Conservation (phyloP, 2,888 invertebrate genomes). For the Allacma fusca region DNA sequence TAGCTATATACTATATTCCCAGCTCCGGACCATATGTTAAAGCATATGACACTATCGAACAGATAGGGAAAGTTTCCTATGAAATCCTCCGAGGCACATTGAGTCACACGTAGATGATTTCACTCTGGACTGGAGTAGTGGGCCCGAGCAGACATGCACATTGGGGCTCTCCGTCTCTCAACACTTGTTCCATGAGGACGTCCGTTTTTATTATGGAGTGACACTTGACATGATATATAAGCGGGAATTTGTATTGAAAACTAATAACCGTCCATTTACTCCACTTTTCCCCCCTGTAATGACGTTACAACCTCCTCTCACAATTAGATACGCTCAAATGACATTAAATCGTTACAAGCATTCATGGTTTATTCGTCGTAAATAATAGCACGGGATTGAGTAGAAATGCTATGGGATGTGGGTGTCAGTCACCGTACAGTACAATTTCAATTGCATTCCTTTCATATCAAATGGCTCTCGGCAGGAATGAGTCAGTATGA, state of each 20-base stretch:
- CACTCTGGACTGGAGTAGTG: too few relatives aligned
- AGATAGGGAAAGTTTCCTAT: too few relatives aligned
- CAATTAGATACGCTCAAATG: not conserved
- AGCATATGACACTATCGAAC: too few relatives aligned
- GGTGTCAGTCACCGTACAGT: not conserved
- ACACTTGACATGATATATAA: slow-evolving; percentile 21
- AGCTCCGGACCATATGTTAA: too few relatives aligned
- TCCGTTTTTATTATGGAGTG: slow-evolving; percentile 9
- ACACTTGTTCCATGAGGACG: not conserved
- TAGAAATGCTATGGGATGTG: not conserved
- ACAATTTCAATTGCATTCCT: not conserved
- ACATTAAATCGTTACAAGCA: too few relatives aligned
- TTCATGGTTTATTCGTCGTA: too few relatives aligned
- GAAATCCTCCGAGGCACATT: not conserved
- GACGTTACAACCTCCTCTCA: not conserved
- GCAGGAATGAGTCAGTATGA: too few relatives aligned
- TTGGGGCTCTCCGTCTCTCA: not conserved
- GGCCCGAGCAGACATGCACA: too few relatives aligned
- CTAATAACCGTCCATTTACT: not conserved
- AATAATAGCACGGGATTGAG: too few relatives aligned
- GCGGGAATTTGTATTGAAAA: slow-evolving; percentile 16
- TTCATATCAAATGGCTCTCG: too few relatives aligned
- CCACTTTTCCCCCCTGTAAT: not conserved
- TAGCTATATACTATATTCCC: too few relatives aligned
- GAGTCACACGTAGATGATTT: too few relatives aligned